phyloP scores from a whole-genome alignment of 2,113 vertebrate genomes.

The Ibidorhyncha struthersii region DNA sequence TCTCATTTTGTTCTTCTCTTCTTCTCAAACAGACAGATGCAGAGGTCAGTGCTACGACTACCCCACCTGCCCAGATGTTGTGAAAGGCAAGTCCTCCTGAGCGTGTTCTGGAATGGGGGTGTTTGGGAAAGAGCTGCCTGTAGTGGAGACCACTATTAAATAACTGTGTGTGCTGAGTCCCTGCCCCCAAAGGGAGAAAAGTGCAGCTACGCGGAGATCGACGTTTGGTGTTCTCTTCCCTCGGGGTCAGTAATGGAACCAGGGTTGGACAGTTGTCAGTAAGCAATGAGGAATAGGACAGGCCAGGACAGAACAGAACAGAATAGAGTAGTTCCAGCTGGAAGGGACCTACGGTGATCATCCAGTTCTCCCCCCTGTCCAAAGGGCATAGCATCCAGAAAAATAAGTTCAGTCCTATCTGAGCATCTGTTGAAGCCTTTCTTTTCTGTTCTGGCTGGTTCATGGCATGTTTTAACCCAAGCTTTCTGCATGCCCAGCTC shows the following conservation, averaged over 20 bases:
- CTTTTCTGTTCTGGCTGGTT: fast-evolving
- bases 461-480: fast-evolving
- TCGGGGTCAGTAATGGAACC: not conserved
- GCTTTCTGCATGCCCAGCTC: not conserved
- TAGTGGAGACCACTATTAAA: fast-evolving
- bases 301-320: too few relatives aligned
- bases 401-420: fast-evolving
- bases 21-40: not conserved
- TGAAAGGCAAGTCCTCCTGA: not conserved
- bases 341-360: not conserved
- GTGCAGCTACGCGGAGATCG: fast-evolving
- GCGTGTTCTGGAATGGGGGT: not conserved
- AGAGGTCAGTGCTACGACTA: not conserved
- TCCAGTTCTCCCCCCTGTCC: not conserved
- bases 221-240: not conserved
- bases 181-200: not conserved
- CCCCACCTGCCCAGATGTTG: not conserved
- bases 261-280: not conserved
- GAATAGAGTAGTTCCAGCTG: not conserved
- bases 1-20: not conserved
- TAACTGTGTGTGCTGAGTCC: fast-evolving
- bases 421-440: not conserved
- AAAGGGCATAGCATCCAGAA: fast-evolving
- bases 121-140: not conserved
- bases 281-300: not conserved